Conservation (phyloP, 2,113 vertebrate species). For the Aphelocoma coerulescens region DNA sequence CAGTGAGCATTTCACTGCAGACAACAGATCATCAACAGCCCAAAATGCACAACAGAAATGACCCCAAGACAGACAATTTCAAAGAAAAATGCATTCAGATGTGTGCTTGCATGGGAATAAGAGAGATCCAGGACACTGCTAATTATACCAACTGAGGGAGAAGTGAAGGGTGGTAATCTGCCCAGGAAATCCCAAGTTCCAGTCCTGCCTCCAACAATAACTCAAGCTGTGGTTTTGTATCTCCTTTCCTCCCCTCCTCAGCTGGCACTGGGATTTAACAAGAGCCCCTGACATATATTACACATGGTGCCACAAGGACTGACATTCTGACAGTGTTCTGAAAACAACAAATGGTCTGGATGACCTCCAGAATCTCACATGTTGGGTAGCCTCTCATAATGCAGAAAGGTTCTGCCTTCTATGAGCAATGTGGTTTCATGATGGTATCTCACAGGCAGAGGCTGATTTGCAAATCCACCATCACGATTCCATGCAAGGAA, state of each 20-base stretch:
- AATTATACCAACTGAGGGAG: background rate
- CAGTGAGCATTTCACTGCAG: background rate
- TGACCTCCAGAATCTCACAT: background rate
- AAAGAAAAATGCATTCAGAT: background rate
- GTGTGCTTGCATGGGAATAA: background rate
- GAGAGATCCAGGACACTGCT: background rate
- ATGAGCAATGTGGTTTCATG: background rate
- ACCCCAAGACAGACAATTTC: background rate
- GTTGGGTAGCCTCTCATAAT: background rate
- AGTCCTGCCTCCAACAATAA: constrained; percentile 24
- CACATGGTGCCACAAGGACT: background rate
- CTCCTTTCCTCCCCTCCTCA: constrained; percentile 13
- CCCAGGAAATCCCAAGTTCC: constrained; percentile 12
- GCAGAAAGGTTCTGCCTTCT: background rate
- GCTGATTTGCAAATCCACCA: background rate
- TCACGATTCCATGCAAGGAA: background rate
- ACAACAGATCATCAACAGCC: background rate
- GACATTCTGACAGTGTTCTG: background rate
- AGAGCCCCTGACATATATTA: background rate
- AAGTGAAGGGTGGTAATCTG: background rate
- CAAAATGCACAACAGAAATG: background rate
- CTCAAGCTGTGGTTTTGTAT: constrained; percentile 8
- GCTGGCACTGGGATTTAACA: background rate
- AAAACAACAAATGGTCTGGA: background rate
- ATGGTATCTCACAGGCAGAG: background rate